A percentile compares a stretch with the other conserved stretches of the same genome.
These are phyloP conservation scores for Dicentrarchus labrax DNA, from an alignment of 2,113 vertebrate genomes.

Conservation along the genomic window DNA sequence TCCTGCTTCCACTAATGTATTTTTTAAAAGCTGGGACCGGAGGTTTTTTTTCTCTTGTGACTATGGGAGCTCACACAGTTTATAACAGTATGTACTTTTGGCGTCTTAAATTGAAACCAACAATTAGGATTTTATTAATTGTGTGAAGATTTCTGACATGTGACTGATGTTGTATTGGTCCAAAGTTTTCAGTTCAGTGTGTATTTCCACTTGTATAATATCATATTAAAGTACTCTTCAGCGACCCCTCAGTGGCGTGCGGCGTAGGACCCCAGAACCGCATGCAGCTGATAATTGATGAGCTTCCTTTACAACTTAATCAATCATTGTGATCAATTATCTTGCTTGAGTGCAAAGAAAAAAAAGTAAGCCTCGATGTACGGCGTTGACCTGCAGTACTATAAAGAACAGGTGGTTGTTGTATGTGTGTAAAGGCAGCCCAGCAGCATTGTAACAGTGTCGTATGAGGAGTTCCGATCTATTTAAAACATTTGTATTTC, in stretches of 20 bases:
- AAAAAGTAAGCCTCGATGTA: background rate
- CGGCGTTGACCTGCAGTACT: too few species aligned
- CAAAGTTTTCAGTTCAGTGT: conserved; percentile 9
- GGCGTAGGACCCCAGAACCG: background rate
- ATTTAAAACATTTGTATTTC: background rate
- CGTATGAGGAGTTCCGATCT: background rate
- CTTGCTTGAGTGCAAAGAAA: background rate
- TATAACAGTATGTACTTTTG: background rate
- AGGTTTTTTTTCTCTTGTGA: background rate
- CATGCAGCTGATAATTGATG: background rate
- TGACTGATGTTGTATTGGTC: background rate
- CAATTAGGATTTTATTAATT: background rate
- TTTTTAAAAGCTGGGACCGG: background rate
- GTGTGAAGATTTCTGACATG: background rate
- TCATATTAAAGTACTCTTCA: too few species aligned
- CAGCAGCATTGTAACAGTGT: background rate
- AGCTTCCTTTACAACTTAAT: background rate
- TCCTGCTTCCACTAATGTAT: background rate
- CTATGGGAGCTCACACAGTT: background rate
- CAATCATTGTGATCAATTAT: too few species aligned
- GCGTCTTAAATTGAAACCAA: background rate
- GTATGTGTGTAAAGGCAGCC: conserved; percentile 34
- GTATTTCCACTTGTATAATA: background rate
- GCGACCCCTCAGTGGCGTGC: background rate
- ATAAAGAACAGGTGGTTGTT: background rate